Percentiles rank a stretch among this genome's conserved stretches.
Evolutionary conservation across 2,888 invertebrate genomes (phyloP).

Genomic region (Temnothorax unifasciatus): DNA sequence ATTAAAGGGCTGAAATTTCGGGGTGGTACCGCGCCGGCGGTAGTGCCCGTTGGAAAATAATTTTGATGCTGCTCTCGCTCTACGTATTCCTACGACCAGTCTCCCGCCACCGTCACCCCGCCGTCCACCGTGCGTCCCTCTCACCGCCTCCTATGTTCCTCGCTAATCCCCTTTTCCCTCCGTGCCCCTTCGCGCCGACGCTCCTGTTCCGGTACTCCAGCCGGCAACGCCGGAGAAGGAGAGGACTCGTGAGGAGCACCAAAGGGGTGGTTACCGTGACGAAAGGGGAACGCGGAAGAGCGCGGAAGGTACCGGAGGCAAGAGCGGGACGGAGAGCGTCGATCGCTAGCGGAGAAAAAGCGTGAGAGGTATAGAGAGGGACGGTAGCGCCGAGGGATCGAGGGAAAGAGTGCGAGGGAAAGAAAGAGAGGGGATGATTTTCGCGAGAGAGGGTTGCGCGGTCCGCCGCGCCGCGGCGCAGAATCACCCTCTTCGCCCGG

Average conservation of each 20-base stretch:
- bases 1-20: slow-evolving; percentile 85
- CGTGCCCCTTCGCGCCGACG: slow-evolving; percentile 58
- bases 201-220: slow-evolving; percentile 58
- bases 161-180: slow-evolving; percentile 57
- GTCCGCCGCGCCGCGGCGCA: slow-evolving; percentile 65
- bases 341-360: slow-evolving; percentile 56
- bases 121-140: slow-evolving; percentile 23
- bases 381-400: slow-evolving; percentile 40
- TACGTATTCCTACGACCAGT: slow-evolving; percentile 64
- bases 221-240: slow-evolving; percentile 68
- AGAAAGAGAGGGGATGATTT: slow-evolving; percentile 62
- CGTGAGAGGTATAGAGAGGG: slow-evolving; percentile 40
- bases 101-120: slow-evolving; percentile 32
- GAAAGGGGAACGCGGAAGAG: slow-evolving; percentile 69
- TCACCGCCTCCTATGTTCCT: slow-evolving; percentile 48
- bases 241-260: slow-evolving; percentile 69
- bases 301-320: slow-evolving; percentile 60
- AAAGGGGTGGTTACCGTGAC: slow-evolving; percentile 71
- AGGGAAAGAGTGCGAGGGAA: slow-evolving; percentile 29
- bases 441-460: slow-evolving; percentile 72
- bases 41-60: slow-evolving; percentile 82
- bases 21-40: slow-evolving; percentile 72
- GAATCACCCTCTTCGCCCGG: slow-evolving; percentile 71
- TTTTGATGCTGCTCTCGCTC: slow-evolving; percentile 77
- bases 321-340: slow-evolving; percentile 56